These are phyloP conservation scores for Galerucella calmariensis DNA, from an alignment of 2,888 invertebrate species.

Conservation along the genomic window DNA sequence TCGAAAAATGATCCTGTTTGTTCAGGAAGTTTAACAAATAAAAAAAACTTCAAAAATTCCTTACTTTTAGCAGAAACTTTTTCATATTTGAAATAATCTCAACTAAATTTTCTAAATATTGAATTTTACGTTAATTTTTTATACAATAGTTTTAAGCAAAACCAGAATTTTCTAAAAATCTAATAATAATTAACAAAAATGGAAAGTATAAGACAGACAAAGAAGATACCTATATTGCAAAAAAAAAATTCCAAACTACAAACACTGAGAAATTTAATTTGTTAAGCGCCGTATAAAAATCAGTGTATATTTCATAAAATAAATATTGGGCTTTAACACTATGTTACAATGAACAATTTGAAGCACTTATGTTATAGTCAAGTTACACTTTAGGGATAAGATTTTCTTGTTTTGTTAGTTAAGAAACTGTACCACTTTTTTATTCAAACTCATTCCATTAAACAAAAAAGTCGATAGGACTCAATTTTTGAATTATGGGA, in stretches of 20 bases:
- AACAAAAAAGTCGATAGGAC: no score
- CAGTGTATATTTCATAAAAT: conserved; percentile 47
- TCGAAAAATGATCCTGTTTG: neutral
- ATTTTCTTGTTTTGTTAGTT: conserved; percentile 24
- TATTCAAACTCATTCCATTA: conserved; percentile 4
- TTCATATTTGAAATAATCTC: no score
- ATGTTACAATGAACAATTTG: conserved; percentile 43
- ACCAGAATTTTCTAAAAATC: neutral
- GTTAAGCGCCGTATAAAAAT: conserved; percentile 29
- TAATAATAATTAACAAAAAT: neutral
- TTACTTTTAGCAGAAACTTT: no score
- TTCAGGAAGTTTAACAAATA: neutral
- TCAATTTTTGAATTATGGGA: no score
- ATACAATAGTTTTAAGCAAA: neutral
- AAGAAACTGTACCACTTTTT: conserved; percentile 33
- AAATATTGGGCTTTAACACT: conserved; percentile 47
- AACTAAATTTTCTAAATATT: no score
- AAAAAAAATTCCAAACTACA: conserved; percentile 18
- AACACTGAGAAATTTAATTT: conserved; percentile 19
- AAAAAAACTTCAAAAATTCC: no score
- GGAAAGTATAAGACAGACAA: neutral
- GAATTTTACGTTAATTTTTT: neutral
- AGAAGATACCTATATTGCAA: neutral
- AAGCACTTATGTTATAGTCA: conserved; percentile 54
- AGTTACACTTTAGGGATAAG: conserved; percentile 32